Conservation (phyloP, 2,797 vertebrate species). For the Malurus leucopterus region DNA sequence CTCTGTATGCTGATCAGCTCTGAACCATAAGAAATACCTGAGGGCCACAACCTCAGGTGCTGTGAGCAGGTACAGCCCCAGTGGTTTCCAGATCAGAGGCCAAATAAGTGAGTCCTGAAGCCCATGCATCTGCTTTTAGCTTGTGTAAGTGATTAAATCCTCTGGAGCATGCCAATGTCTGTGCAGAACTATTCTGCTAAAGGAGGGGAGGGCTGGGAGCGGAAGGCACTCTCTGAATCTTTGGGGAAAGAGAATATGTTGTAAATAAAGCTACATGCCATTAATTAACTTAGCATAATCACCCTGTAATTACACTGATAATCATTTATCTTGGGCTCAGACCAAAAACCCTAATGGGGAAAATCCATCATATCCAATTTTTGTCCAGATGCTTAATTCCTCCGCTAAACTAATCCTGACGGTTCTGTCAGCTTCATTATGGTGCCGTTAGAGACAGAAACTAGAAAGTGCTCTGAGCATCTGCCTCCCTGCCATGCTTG, state of each 20-base stretch:
- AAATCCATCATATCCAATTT: conserved; percentile 62
- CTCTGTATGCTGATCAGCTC: not conserved
- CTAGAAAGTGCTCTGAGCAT: not conserved
- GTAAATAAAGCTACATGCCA: conserved; percentile 50
- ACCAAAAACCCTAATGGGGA: conserved; percentile 48
- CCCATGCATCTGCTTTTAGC: not conserved
- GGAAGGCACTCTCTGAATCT: not conserved
- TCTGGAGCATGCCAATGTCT: not conserved
- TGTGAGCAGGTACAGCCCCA: not conserved
- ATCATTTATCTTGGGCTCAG: conserved; percentile 61
- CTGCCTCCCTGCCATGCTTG: not conserved
- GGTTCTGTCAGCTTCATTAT: conserved; percentile 30
- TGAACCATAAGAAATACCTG: not conserved
- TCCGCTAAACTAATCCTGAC: conserved; percentile 42
- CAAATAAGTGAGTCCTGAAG: not conserved
- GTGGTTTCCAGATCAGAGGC: not conserved
- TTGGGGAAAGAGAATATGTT: conserved; percentile 18
- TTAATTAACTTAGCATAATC: conserved; percentile 60
- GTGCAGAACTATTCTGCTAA: not conserved
- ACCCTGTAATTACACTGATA: conserved; percentile 53
- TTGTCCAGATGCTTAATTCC: conserved; percentile 62
- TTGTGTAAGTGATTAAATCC: conserved; percentile 20
- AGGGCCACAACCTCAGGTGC: not conserved
- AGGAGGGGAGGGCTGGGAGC: not conserved
- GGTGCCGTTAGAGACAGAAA: not conserved